Base-by-base conservation (phyloP, 2,113 vertebrate species). In the Laticauda colubrina region DNA sequence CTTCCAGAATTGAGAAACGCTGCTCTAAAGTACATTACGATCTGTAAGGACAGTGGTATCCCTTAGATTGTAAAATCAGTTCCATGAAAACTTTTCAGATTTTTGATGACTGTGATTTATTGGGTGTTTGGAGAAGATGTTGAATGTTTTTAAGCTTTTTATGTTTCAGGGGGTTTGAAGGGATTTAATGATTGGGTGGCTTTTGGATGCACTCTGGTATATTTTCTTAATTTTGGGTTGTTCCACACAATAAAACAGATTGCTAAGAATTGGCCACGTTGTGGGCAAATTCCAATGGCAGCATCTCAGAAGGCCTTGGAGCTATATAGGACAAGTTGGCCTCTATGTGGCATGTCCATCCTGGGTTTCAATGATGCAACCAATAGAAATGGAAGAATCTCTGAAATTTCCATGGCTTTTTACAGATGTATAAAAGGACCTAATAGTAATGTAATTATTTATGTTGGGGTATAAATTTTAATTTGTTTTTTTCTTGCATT, bases 401-500 rank as follows among this genome's bases (percentile, higher is more conserved):
- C 43, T 56, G 34, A 55, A 6, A 56, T 45, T 81, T 48, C 56
- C 23, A 56, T 56, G 45, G 9, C 45, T 90, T 90, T 61, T 90
- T 26, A 39, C 21, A 53, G 14, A 11, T 39, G 43, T 56, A 1
- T 54, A 61, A 51, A 51, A 18, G 55, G 45, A 23, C 91, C 92
- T 94, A 59, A 29, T 48, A 89, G 24, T 48, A 89, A 0, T n/a
- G 93, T 29, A 53, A 88, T 94, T n/a, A 88, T 86, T 86, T 18
- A 39, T 6, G 39, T 39, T 81, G 69, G 34, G 34, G 18, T 39
- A 21, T 39, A 39, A 9, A 21, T 81, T 39, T 39, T 81, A 81
- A 39, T 39, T 14, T 91, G 29, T 51, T 2, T 2, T 92, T 90
- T 93, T 91, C 51, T 96, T 95, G 95, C 91, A 93, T 91, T 56